A percentile compares a stretch with the other conserved stretches of the same genome.
Evolutionary conservation across 2,888 invertebrate species (phyloP).

Genomic region (Aphelenchoides bicaudatus): DNA sequence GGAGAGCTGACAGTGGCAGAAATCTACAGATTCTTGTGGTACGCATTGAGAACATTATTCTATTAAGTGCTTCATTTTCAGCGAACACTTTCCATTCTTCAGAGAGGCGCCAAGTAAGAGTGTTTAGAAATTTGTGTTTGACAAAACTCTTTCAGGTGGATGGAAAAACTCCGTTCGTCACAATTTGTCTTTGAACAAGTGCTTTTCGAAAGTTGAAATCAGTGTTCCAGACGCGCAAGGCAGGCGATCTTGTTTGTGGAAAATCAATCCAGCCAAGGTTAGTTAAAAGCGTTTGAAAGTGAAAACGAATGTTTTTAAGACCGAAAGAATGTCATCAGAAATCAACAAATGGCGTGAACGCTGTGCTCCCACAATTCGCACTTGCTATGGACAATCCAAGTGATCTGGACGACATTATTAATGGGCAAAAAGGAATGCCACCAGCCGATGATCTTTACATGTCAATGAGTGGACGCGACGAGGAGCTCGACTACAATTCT

Average conservation of each 20-base stretch:
- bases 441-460: conserved; percentile 8
- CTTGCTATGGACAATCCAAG: conserved; percentile 33
- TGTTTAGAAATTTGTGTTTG: background rate
- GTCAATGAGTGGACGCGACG: too few relatives aligned
- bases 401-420: conserved; percentile 42
- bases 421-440: conserved; percentile 48
- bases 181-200: conserved; percentile 92
- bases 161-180: conserved; percentile 99
- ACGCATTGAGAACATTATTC: conserved; percentile 63
- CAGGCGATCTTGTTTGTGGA: conserved; percentile 64
- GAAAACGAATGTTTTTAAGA: too few relatives aligned
- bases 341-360: conserved; percentile 95
- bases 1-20: conserved; percentile 94
- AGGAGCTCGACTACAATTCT: background rate
- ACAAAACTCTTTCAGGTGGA: too few relatives aligned
- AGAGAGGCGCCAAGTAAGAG: conserved; percentile 88
- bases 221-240: conserved; percentile 69
- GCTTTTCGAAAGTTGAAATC: conserved; percentile 95
- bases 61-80: conserved; percentile 66
- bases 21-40: conserved; percentile 98
- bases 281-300: too few relatives aligned
- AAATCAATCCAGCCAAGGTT: conserved; percentile 22
- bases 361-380: conserved; percentile 65
- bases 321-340: conserved; percentile 91
- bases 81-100: conserved; percentile 95